These are phyloP conservation scores for Linurgus olivaceus DNA, from an alignment of 2,797 vertebrate genomes.

Conservation along the genomic window DNA sequence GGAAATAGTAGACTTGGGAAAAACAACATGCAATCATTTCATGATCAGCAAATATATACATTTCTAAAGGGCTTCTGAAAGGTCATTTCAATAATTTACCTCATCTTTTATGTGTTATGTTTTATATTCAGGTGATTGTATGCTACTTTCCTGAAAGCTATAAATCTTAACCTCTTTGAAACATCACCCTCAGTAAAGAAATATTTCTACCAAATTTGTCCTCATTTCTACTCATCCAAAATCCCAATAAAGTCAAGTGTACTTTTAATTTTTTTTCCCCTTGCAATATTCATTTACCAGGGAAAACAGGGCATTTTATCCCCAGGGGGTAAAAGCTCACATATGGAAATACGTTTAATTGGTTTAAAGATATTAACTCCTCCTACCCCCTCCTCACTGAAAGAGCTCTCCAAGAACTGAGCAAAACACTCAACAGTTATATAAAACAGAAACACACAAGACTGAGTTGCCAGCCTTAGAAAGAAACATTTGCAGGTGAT, in stretches of 20 bases:
- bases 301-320: neutral
- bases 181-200: conserved; percentile 15
- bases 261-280: rapidly evolving
- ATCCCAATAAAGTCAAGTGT: conserved; percentile 26
- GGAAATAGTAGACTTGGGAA: neutral
- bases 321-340: conserved; percentile 3
- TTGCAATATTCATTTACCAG: neutral
- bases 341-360: conserved; percentile 17
- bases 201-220: neutral
- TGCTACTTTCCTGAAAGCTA: neutral
- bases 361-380: conserved; percentile 31
- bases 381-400: neutral
- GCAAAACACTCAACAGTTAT: neutral
- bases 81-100: neutral
- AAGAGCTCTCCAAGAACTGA: neutral
- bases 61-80: neutral
- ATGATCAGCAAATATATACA: neutral
- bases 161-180: conserved; percentile 31
- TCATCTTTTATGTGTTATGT: neutral
- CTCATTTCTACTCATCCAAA: conserved; percentile 40
- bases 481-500: neutral
- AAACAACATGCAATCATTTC: neutral
- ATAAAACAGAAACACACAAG: neutral
- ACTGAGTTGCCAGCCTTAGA: neutral
- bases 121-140: neutral